These are phyloP conservation scores for Montifringilla adamsi DNA, from an alignment of 2,113 vertebrate genomes.

Conservation along the genomic window DNA sequence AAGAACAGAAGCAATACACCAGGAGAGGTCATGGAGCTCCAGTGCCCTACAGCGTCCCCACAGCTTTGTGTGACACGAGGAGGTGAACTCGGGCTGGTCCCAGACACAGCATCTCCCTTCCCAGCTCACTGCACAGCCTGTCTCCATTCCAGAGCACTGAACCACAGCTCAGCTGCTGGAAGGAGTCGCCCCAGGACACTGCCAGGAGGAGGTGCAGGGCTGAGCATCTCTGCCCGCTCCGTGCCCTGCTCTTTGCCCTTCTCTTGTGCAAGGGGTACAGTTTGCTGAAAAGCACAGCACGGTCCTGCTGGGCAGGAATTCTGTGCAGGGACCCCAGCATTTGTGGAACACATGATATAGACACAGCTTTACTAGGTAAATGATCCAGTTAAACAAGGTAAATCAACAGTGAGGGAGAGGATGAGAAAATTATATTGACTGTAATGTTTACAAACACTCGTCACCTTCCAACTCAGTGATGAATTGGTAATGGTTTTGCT, in stretches of 20 bases:
- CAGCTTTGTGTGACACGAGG: accelerated
- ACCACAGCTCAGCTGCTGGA: not conserved
- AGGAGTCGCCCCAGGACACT: not conserved
- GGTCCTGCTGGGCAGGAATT: not conserved
- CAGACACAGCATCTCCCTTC: not conserved
- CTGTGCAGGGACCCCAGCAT: not conserved
- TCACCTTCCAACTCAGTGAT: conserved; percentile 26
- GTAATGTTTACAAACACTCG: conserved; percentile 54
- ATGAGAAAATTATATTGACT: conserved; percentile 28
- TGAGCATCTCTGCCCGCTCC: not conserved
- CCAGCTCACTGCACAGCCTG: not conserved
- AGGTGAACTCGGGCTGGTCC: not conserved
- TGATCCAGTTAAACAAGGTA: not conserved
- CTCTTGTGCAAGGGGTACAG: not conserved
- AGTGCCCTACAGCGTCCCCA: not conserved
- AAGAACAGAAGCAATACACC: not conserved
- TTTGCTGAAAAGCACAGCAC: not conserved
- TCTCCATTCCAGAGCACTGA: not conserved
- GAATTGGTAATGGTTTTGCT: conserved; percentile 44
- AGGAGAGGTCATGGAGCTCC: not conserved
- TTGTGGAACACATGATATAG: not conserved
- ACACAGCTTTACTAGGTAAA: not conserved
- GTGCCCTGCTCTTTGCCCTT: not conserved
- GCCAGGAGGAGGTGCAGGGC: not conserved
- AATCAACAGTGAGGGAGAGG: conserved; percentile 35